Conservation (phyloP, 2,888 invertebrate species). For the Ectemnius cavifrons region DNA sequence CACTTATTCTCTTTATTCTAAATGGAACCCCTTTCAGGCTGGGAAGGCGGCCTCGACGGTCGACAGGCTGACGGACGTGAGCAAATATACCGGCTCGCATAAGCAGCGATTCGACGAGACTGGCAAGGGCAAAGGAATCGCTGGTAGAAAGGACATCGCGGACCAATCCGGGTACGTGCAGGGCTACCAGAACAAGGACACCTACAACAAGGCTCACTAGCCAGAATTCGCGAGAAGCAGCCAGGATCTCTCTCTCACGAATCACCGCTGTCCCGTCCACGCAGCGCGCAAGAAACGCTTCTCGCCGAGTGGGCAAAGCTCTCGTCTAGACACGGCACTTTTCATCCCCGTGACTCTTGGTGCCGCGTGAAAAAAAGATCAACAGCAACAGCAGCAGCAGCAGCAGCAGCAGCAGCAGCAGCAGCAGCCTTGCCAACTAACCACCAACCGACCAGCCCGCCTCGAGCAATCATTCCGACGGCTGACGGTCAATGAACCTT, state of each 20-base stretch:
- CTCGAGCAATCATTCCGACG: no score
- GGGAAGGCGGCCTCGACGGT: slow-evolving; percentile 79
- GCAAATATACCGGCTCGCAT: slow-evolving; percentile 93
- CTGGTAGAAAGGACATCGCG: slow-evolving; percentile 87
- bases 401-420: no score
- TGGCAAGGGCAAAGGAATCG: slow-evolving; percentile 92
- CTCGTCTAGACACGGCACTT: background rate
- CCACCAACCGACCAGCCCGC: no score
- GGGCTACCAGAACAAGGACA: slow-evolving; percentile 91
- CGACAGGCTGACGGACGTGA: slow-evolving; percentile 90
- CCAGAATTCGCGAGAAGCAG: slow-evolving; percentile 13
- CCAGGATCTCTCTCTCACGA: slow-evolving; percentile 22
- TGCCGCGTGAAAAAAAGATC: background rate
- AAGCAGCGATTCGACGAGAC: slow-evolving; percentile 91
- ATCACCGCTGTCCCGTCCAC: slow-evolving; percentile 49
- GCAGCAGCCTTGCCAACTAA: no score
- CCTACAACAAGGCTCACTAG: slow-evolving; percentile 79
- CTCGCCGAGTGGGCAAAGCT: slow-evolving; percentile 23
- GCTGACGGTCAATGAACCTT: no score
- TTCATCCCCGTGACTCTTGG: background rate
- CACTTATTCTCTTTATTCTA: slow-evolving; percentile 68
- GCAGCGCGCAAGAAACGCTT: slow-evolving; percentile 35
- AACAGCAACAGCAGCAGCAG: no score
- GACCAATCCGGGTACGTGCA: slow-evolving; percentile 89
- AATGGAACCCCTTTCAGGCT: slow-evolving; percentile 66